Evolutionary conservation across 2,113 vertebrate genomes (phyloP).

Genomic region (Ceratotherium simum): DNA sequence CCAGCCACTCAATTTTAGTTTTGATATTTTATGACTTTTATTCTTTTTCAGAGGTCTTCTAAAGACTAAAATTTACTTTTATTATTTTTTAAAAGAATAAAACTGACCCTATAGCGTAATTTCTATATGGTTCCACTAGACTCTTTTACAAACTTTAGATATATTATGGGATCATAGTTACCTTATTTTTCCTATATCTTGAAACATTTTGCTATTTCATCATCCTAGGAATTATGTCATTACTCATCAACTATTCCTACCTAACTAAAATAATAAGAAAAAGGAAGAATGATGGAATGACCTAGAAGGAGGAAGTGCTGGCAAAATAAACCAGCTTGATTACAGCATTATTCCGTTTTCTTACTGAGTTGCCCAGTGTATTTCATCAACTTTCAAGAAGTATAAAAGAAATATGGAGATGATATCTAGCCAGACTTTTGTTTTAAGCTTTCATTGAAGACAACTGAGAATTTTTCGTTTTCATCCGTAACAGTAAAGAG

Average conservation of each 20-base stretch:
- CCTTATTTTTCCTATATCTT: fast-evolving
- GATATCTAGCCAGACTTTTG: not conserved
- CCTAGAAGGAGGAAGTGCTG: fast-evolving
- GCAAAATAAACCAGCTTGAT: fast-evolving
- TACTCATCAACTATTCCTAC: no score
- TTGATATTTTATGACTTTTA: not conserved
- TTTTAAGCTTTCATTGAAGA: not conserved
- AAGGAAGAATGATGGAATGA: fast-evolving
- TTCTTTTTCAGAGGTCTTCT: not conserved
- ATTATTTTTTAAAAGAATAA: not conserved
- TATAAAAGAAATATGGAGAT: not conserved
- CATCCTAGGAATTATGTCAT: fast-evolving
- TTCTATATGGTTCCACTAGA: not conserved
- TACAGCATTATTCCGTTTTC: fast-evolving
- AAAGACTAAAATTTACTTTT: not conserved
- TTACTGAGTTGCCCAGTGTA: fast-evolving
- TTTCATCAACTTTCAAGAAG: not conserved
- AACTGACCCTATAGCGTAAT: not conserved
- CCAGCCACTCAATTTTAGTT: not conserved
- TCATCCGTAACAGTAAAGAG: fast-evolving
- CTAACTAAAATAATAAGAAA: fast-evolving
- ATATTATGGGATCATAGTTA: fast-evolving
- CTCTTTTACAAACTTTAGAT: not conserved
- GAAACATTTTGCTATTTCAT: not conserved
- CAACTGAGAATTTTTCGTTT: not conserved